Base-by-base conservation (phyloP, 2,888 invertebrate species). In the Orgyia antiqua region DNA sequence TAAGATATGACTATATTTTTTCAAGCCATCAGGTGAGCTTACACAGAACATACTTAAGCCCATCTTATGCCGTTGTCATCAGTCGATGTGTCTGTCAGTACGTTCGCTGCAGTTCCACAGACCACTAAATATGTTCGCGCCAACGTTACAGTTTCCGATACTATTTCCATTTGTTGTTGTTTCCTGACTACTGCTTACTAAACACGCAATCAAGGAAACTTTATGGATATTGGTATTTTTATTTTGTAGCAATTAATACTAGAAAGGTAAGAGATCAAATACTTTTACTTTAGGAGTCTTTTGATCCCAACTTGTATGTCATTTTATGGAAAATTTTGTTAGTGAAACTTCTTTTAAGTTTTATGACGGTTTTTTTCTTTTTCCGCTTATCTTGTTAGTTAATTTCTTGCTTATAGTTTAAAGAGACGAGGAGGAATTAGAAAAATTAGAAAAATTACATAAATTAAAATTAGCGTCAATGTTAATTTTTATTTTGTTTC, bases 81-180 rank as follows among this genome's bases (percentile, higher is more conserved):
- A 64, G 67, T 42, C 73, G 55, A 74, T 83, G 66, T 68, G 55
- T 75, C 77, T 58, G 65, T 82, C 80, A 58, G 29, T 65, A 41
- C 26, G 45, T 20, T 9, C 8, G 39, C 21, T 4, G 45, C 56
- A 53, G 52, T 24, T 31, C 31, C 26, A 46, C 40, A 51, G 52
- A 58, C 50, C 59, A 59, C 64, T 83, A 80, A 82, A 82, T 76
- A 54, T 70, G 76, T 83, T 72, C 59, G 45, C 82, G 55, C 58
- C 33, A 26, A 47, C 70, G 69, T 78, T 77, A 68, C 70, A 49
- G 71, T 63, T 74, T 82, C 84, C 83, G 72, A 76, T 63, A 60
- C 65, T 66, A 67, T 69, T 68, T 69, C 65, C 64, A 73, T 74
- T 73, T 74, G 72, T 66, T 64, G 59, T 53, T 58, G 64, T 66